Percentiles rank a stretch among this genome's conserved stretches.
These are phyloP conservation scores for Falco cherrug DNA, from an alignment of 2,797 vertebrate species.

Conservation along the genomic window DNA sequence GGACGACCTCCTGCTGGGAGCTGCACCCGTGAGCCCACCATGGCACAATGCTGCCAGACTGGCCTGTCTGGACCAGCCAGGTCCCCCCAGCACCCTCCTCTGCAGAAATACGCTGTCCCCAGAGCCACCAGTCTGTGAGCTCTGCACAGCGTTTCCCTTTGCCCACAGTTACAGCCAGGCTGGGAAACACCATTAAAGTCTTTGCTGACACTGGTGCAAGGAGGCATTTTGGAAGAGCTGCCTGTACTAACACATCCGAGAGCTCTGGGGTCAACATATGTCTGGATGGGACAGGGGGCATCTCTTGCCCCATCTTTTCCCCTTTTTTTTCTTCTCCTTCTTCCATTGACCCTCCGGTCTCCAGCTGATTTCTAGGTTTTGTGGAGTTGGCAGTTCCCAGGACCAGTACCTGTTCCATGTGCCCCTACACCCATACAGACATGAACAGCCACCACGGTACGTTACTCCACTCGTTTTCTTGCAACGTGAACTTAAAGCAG, in stretches of 20 bases:
- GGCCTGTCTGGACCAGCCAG: background rate
- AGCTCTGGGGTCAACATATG: background rate
- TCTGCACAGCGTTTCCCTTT: background rate
- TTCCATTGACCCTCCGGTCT: background rate
- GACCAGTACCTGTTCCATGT: rapidly evolving
- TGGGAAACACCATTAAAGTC: background rate
- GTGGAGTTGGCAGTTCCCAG: background rate
- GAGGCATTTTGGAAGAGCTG: rapidly evolving
- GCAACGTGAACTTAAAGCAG: rapidly evolving
- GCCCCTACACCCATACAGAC: background rate
- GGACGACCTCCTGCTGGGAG: background rate
- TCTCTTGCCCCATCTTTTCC: background rate
- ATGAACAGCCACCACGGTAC: background rate
- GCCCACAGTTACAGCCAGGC: rapidly evolving
- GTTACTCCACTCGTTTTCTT: rapidly evolving
- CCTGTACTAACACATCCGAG: rapidly evolving
- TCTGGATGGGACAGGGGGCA: background rate
- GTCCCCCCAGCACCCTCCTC: background rate
- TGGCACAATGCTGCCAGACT: rapidly evolving
- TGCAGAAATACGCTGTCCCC: background rate
- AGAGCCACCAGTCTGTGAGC: background rate
- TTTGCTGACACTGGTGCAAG: background rate
- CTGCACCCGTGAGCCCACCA: background rate
- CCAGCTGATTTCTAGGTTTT: background rate
- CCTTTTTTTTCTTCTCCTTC: background rate